Evolutionary conservation across 2,113 vertebrate genomes (phyloP).

Genomic region (Hiodon tergisus): DNA sequence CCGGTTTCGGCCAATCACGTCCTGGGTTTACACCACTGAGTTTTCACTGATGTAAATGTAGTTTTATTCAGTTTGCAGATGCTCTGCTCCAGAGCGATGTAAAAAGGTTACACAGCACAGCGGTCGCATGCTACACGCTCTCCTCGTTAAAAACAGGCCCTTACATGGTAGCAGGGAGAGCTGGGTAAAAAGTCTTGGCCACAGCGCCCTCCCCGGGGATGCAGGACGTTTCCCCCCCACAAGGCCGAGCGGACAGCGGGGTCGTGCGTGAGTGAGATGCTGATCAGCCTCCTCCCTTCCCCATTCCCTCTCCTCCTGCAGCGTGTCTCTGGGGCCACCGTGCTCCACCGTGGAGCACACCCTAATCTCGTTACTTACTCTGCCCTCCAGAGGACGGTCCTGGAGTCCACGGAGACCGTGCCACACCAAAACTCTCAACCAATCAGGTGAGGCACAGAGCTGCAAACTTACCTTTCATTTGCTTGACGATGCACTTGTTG

Average conservation of each 20-base stretch:
- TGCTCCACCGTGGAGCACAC: background rate
- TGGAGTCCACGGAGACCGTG: background rate
- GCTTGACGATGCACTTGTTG: constrained; percentile 86
- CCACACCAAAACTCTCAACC: background rate
- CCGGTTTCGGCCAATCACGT: no score
- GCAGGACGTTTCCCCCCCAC: no score
- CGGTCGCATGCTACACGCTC: background rate
- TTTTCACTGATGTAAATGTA: no score
- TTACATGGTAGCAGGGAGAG: no score
- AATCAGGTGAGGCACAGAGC: constrained; percentile 5
- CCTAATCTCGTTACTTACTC: background rate
- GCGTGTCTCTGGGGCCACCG: no score
- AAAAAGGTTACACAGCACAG: no score
- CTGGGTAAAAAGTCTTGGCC: no score
- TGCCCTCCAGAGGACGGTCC: background rate
- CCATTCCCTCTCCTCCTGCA: no score
- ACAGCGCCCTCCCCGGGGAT: no score
- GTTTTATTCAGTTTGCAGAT: no score
- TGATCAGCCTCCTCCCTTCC: background rate
- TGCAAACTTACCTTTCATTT: constrained; percentile 94
- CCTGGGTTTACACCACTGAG: no score
- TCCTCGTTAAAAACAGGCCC: background rate
- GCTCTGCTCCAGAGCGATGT: no score
- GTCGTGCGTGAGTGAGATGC: background rate
- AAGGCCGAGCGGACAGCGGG: background rate